Conservation (phyloP, 2,113 vertebrate genomes). For the Pterocles gutturalis region DNA sequence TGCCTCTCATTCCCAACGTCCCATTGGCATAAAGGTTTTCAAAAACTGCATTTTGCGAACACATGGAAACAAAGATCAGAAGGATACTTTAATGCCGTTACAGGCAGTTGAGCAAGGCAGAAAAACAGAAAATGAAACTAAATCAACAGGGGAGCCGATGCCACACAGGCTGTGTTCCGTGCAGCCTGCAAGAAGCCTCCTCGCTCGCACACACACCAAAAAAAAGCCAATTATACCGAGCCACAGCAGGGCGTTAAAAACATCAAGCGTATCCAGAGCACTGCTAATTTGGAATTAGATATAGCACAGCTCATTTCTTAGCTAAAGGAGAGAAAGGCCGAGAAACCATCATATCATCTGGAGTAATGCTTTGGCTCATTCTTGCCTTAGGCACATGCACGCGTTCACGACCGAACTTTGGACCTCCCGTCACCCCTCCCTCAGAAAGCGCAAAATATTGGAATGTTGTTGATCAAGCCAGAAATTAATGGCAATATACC, state of each 20-base stretch:
- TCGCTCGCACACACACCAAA: not conserved
- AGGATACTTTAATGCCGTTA: conserved; percentile 63
- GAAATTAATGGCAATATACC: not conserved
- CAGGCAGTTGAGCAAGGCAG: conserved; percentile 71
- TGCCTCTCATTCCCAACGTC: conserved; percentile 31
- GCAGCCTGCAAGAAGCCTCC: not conserved
- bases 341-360: not conserved
- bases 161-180: conserved; percentile 33
- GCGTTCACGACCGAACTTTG: fast-evolving
- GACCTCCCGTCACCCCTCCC: not conserved
- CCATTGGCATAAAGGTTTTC: conserved; percentile 33
- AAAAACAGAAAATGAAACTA: conserved; percentile 76
- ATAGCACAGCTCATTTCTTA: not conserved
- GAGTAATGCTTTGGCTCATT: not conserved
- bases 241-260: not conserved
- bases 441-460: not conserved
- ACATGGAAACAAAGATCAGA: conserved; percentile 68
- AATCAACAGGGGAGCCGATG: conserved; percentile 68
- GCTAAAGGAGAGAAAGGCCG: not conserved
- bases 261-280: not conserved
- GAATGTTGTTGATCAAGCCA: not conserved
- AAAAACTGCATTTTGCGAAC: conserved; percentile 47
- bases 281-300: not conserved
- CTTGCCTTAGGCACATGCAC: not conserved
- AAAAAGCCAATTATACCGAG: not conserved